A percentile compares a stretch with the other conserved stretches of the same genome.
These are phyloP conservation scores for Pseudococcus viburni DNA, from an alignment of 2,888 invertebrate species.

Conservation along the genomic window DNA sequence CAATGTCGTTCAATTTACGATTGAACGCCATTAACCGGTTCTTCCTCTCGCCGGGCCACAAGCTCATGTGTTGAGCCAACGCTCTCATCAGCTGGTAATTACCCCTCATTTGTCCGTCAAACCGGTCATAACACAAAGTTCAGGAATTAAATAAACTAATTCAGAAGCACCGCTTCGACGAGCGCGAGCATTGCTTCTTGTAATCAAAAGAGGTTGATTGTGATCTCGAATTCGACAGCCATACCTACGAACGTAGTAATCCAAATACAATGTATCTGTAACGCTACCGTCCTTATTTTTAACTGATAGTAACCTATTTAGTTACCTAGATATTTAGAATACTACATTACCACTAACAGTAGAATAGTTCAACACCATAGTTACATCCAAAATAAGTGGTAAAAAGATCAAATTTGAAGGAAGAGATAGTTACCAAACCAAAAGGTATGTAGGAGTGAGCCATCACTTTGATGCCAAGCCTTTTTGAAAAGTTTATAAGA, in stretches of 20 bases:
- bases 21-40: conserved; percentile 80
- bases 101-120: conserved; percentile 76
- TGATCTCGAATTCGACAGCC: conserved; percentile 76
- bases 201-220: conserved; percentile 86
- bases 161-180: conserved; percentile 80
- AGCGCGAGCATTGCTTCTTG: conserved; percentile 79
- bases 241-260: conserved; percentile 80
- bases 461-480: too few relatives aligned
- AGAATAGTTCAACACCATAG: too few relatives aligned
- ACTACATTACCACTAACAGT: too few relatives aligned
- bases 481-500: too few relatives aligned
- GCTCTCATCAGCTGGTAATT: conserved; percentile 80
- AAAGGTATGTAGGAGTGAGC: too few relatives aligned
- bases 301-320: too few relatives aligned
- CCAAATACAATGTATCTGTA: conserved; percentile 74
- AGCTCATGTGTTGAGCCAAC: conserved; percentile 81
- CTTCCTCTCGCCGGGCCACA: conserved; percentile 80
- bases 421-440: too few relatives aligned
- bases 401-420: too few relatives aligned
- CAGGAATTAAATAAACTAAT: conserved; percentile 84
- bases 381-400: too few relatives aligned
- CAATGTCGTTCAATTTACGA: conserved; percentile 74
- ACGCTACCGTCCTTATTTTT: conserved; percentile 73
- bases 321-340: too few relatives aligned
- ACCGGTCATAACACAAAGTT: conserved; percentile 88